Evolutionary conservation across 2,113 vertebrate species (phyloP), one percentile per base, ranked within the genome.

Genomic region (Psilopsiagon aurifrons): DNA sequence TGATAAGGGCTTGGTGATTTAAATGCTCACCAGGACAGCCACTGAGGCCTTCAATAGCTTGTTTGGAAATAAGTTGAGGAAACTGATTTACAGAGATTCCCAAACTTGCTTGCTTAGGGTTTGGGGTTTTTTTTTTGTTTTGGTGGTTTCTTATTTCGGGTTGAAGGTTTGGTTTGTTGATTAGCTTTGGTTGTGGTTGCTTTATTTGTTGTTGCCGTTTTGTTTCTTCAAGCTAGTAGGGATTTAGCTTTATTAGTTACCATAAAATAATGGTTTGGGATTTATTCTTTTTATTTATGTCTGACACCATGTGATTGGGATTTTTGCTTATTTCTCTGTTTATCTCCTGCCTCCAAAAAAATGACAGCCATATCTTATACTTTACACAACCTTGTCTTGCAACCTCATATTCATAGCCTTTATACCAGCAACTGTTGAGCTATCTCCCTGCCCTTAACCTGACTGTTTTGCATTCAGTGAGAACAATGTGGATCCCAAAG

Each of bases 1-100:
- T 88, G 91, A 81, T 91, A 94, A 94, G 24, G 28, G 11, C 31
- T 83, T 47, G 8, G 70, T 81, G 64, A 94, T 96, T 94, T 94
- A 91, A 94, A 83, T 7, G 20, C 47, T 86, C 31, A 49, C 52
- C 43, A 55, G 46, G 29, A 92, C 78, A 83, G 11, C 59, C 44
- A 17, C 81, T 49, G 47, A 81, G 67, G 39, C 81, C 68, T 43
- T 88, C 33, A 92, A 92, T 57, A 87, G 51, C 41, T 11, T 76
- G 4, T 54, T 92, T 78, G 39, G 78, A 91, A 94, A 75, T 8
- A 83, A 83, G 39, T 35, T n/a, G 13, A 66, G 15, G 46, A 90
- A 88, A 44, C 24, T 83, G 51, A 78, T 89, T 90, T 96, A 92
- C 77, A 94, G 47, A 86, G 13, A 71, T 69, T 24, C 39, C 55